phyloP scores from a whole-genome alignment of 2,888 invertebrate species.

The Lithophane leautieri region DNA sequence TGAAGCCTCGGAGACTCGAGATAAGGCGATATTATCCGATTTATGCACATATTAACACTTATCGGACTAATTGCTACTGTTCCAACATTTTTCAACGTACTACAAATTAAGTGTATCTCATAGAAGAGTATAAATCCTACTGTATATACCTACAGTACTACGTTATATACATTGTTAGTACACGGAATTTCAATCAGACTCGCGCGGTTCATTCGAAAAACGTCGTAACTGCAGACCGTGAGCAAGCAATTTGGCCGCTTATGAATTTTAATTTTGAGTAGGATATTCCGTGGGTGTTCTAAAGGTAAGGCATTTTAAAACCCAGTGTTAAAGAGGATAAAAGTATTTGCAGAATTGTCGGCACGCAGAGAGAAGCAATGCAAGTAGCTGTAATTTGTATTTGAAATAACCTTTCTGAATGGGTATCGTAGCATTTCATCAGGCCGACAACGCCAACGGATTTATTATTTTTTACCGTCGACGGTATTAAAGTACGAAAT shows the following conservation, averaged over 20 bases:
- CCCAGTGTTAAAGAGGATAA: constrained; percentile 81
- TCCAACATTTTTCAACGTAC: constrained; percentile 81
- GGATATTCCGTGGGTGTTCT: constrained; percentile 44
- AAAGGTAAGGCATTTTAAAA: constrained; percentile 64
- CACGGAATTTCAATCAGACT: constrained; percentile 90
- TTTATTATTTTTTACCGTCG: constrained; percentile 89
- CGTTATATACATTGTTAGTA: constrained; percentile 87
- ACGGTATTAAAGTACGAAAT: constrained; percentile 88
- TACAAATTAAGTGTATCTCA: constrained; percentile 83
- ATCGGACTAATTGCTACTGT: constrained; percentile 86
- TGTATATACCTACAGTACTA: constrained; percentile 81
- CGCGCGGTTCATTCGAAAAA: constrained; percentile 38
- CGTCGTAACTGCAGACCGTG: constrained; percentile 48
- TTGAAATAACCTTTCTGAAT: constrained; percentile 89
- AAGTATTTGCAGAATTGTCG: constrained; percentile 90
- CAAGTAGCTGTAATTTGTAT: constrained; percentile 90
- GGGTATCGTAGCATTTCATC: constrained; percentile 89
- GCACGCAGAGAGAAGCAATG: constrained; percentile 85
- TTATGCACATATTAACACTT: constrained; percentile 83
- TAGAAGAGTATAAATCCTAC: constrained; percentile 84
- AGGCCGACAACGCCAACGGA: constrained; percentile 80
- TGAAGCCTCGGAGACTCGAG: constrained; percentile 50
- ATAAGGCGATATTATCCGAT: constrained; percentile 75
- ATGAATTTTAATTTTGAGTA: constrained; percentile 39
- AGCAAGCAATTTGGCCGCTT: constrained; percentile 55